These are phyloP conservation scores for Carapus acus DNA, from an alignment of 2,797 vertebrate species.

Conservation along the genomic window DNA sequence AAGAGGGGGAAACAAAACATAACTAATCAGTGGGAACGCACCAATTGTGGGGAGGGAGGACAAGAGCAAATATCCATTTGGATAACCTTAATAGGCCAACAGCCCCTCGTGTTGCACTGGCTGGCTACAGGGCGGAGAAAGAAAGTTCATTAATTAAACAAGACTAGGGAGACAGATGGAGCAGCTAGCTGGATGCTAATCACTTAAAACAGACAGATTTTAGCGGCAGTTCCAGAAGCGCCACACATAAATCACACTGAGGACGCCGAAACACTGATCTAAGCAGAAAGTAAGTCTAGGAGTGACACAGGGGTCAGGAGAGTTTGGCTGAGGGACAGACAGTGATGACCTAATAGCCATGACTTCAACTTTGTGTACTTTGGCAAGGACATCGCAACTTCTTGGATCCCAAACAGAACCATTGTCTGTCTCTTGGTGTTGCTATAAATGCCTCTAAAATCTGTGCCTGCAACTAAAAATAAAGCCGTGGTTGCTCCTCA, in stretches of 20 bases:
- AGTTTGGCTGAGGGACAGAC: slow-evolving; percentile 21
- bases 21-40: slow-evolving; percentile 72
- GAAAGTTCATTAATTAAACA: slow-evolving; percentile 99
- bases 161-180: slow-evolving; percentile 90
- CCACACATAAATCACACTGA: slow-evolving; percentile 84
- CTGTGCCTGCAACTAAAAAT: not conserved
- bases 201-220: slow-evolving; percentile 84
- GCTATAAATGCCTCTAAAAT: slow-evolving; percentile 5
- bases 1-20: slow-evolving; percentile 70
- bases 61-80: slow-evolving; percentile 71
- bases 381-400: not conserved
- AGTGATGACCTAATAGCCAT: slow-evolving; percentile 21
- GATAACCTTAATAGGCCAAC: slow-evolving; percentile 81
- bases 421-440: slow-evolving; percentile 27
- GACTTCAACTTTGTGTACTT: not conserved
- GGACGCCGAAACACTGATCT: slow-evolving; percentile 34
- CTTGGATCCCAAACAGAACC: not conserved
- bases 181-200: slow-evolving; percentile 90
- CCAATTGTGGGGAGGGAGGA: slow-evolving; percentile 44
- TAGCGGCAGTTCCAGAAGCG: slow-evolving; percentile 75
- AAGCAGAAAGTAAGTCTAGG: slow-evolving; percentile 20
- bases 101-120: slow-evolving; percentile 69
- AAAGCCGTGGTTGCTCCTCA: too few species aligned
- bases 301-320: slow-evolving; percentile 31
- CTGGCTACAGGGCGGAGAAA: slow-evolving; percentile 69